Conservation (phyloP, 1,140 invertebrate species). For the Gonioctena quinquepunctata region DNA sequence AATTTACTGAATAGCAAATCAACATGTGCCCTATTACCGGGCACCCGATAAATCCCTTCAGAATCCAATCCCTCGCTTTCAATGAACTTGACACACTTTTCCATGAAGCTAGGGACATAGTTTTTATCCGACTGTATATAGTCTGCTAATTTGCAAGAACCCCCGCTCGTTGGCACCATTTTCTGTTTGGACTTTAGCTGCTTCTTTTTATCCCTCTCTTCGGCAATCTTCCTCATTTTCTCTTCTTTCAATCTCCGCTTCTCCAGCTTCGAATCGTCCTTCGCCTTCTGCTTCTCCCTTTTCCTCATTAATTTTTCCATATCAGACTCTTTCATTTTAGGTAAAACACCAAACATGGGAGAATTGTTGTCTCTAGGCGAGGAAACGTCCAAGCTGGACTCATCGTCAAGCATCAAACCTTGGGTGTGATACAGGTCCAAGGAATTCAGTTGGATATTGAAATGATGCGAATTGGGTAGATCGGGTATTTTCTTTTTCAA, state of each 20-base stretch:
- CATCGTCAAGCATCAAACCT: slow-evolving; percentile 65
- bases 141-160: slow-evolving; percentile 56
- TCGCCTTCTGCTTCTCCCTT: slow-evolving; percentile 73
- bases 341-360: slow-evolving; percentile 67
- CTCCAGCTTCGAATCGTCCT: slow-evolving; percentile 78
- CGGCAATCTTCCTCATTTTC: slow-evolving; percentile 68
- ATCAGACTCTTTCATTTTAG: slow-evolving; percentile 66
- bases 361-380: slow-evolving; percentile 72
- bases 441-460: slow-evolving; percentile 51
- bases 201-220: slow-evolving; percentile 76
- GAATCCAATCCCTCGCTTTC: slow-evolving; percentile 93
- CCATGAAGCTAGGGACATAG: slow-evolving; percentile 87
- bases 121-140: slow-evolving; percentile 75
- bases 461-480: slow-evolving; percentile 48
- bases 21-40: slow-evolving; percentile 93
- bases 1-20: slow-evolving; percentile 90
- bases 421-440: slow-evolving; percentile 48
- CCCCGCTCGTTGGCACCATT: slow-evolving; percentile 57
- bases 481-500: slow-evolving; percentile 55
- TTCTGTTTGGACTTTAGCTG: slow-evolving; percentile 67
- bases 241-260: slow-evolving; percentile 76
- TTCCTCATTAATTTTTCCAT: slow-evolving; percentile 67
- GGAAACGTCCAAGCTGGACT: slow-evolving; percentile 69
- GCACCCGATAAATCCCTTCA: slow-evolving; percentile 94
- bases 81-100: slow-evolving; percentile 93